Evolutionary conservation across 2,797 vertebrate genomes (phyloP).

Genomic region (Enteromius unitaeniatus): DNA sequence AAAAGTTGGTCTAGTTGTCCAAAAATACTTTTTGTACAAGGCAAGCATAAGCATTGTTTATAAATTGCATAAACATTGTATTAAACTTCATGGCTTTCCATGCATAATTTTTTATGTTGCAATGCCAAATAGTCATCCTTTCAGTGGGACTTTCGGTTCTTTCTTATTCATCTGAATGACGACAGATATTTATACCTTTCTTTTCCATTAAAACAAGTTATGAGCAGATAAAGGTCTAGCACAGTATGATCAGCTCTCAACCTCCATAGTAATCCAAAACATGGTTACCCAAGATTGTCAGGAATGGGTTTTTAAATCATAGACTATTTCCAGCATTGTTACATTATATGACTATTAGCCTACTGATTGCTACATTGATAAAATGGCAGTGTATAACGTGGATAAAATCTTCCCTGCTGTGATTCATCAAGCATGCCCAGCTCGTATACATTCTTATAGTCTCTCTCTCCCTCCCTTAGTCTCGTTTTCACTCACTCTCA

Average conservation of each 20-base stretch:
- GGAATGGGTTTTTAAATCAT: slow-evolving; percentile 35
- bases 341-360: slow-evolving; percentile 34
- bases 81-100: neutral
- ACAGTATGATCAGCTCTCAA: neutral
- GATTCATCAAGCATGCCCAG: slow-evolving; percentile 46
- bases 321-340: slow-evolving; percentile 6
- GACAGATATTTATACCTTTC: neutral
- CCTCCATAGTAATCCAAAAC: slow-evolving; percentile 19
- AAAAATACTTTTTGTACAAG: neutral
- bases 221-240: neutral
- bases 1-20: neutral
- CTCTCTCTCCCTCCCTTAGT: neutral
- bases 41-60: neutral
- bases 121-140: neutral
- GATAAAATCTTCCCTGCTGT: slow-evolving; percentile 56
- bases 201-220: neutral
- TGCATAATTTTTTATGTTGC: neutral
- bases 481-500: neutral
- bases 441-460: slow-evolving; percentile 32
- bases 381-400: slow-evolving; percentile 47
- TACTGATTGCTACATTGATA: slow-evolving; percentile 34
- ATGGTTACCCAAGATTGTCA: slow-evolving; percentile 15
- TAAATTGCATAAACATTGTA: neutral
- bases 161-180: neutral
- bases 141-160: neutral